Base-by-base conservation (phyloP, 2,888 invertebrate species). In the Troides oblongomaculatus region DNA sequence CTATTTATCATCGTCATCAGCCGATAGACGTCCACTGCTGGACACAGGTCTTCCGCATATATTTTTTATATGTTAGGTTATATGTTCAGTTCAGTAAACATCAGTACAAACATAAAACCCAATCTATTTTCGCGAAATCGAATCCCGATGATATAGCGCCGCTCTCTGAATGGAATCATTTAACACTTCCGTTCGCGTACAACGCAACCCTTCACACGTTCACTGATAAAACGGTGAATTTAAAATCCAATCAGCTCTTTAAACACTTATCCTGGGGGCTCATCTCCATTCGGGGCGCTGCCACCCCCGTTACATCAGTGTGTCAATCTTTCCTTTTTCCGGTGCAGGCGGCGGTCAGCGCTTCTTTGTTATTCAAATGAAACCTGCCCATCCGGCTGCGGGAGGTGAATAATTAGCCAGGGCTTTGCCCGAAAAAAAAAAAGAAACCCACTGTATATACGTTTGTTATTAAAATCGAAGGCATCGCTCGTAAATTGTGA, bases 311-410 rank as follows among this genome's bases (percentile, higher is more conserved):
- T 75, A 30, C 30, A 73, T 72, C 73, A 76, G 76, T 74, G 80
- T 85, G 88, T 89, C 87, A 88, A 82, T 86, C 87, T 84, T 79
- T 80, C 85, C 75, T 83, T 87, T 87, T 87, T 81, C 84, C 84
- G 80, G 78, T 73, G 77, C 79, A 75, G 36, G n/a, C 60, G 68
- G 70, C 73, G 75, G 73, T 72, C 76, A 79, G 73, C 81, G 75
- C 74, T 78, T 84, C 85, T 87, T 90, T 90, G 90, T 90, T 89
- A 90, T 90, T 88, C 82, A 89, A 87, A 90, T 90, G 78, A 80
- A 83, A 84, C 81, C 82, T 79, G 79, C 80, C 81, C 86, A 84
- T 84, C 84, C 84, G 85, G 78, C 76, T 78, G 76, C 77, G 79
- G 74, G 77, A 77, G 77, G 79, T 78, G 86, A 84, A 87, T 87